A percentile compares a stretch with the other conserved stretches of the same genome.
phyloP scores from a whole-genome alignment of 2,797 vertebrate genomes.

The Carduelis carduelis region DNA sequence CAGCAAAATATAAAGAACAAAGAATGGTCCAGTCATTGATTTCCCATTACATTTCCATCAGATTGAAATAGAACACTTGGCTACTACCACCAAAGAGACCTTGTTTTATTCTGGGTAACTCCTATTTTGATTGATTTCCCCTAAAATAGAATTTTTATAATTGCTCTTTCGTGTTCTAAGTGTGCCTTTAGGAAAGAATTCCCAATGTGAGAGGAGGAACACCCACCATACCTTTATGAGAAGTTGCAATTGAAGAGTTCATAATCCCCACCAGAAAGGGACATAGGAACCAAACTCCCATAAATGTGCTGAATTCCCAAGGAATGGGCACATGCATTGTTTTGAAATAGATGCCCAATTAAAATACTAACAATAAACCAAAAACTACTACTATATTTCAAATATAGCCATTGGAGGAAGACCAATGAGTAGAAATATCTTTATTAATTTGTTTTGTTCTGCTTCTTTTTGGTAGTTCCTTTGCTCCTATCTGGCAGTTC shows the following conservation, averaged over 20 bases:
- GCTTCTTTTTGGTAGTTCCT: background rate
- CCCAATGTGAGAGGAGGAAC: background rate
- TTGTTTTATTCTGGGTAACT: constrained; percentile 1
- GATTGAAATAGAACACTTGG: background rate
- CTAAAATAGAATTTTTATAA: constrained; percentile 12
- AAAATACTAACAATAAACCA: background rate
- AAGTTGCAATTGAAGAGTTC: background rate
- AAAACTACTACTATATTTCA: background rate
- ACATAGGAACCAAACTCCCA: background rate
- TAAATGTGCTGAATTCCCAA: background rate
- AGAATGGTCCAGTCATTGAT: background rate
- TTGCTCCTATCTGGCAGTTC: background rate
- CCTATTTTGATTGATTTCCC: constrained; percentile 24
- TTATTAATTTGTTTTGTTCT: background rate
- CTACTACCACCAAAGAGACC: background rate
- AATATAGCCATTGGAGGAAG: background rate
- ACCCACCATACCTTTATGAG: background rate
- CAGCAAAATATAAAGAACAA: background rate
- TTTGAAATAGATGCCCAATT: background rate
- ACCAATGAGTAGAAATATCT: background rate
- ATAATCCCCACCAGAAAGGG: background rate
- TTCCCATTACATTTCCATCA: constrained; percentile 32
- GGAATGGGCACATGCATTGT: background rate
- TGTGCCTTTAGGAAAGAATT: background rate
- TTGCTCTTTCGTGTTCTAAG: background rate